Conservation (phyloP, 2,888 invertebrate species). For the Oligia strigilis region DNA sequence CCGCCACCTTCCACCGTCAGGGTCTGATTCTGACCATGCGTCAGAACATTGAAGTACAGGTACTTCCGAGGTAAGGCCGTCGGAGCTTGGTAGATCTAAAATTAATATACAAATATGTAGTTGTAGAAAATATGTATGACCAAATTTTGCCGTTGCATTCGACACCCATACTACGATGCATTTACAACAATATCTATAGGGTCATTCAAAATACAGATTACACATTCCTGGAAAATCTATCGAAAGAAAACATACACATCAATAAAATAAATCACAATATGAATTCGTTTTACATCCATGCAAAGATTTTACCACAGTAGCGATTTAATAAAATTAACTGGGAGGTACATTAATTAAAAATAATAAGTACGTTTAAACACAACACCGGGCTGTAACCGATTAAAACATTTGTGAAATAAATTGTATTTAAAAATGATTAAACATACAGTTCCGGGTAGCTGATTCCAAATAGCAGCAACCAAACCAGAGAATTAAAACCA, state of each 20-base stretch:
- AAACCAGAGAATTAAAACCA: conserved; percentile 78
- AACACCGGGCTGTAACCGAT: conserved; percentile 62
- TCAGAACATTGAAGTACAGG: conserved; percentile 95
- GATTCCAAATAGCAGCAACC: conserved; percentile 82
- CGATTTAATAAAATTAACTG: conserved; percentile 49
- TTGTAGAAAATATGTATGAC: neutral
- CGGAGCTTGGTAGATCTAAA: conserved; percentile 93
- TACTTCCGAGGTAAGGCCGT: conserved; percentile 94
- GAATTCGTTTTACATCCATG: conserved; percentile 63
- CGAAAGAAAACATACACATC: conserved; percentile 38
- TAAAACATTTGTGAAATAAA: conserved; percentile 65
- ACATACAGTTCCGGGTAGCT: conserved; percentile 88
- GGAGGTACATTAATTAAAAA: conserved; percentile 44
- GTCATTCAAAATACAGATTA: conserved; percentile 36
- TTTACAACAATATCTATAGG: conserved; percentile 54
- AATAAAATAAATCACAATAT: conserved; percentile 57
- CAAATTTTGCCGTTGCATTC: conserved; percentile 19
- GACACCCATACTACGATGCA: conserved; percentile 64
- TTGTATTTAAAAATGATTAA: conserved; percentile 73
- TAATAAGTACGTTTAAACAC: conserved; percentile 46
- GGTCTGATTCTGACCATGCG: conserved; percentile 92
- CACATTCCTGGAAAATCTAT: conserved; percentile 61
- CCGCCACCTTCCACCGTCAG: conserved; percentile 97
- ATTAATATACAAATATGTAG: neutral
- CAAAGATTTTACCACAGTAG: conserved; percentile 50